Conservation (phyloP, 2,797 vertebrate species). For the Cetoscarus ocellatus region DNA sequence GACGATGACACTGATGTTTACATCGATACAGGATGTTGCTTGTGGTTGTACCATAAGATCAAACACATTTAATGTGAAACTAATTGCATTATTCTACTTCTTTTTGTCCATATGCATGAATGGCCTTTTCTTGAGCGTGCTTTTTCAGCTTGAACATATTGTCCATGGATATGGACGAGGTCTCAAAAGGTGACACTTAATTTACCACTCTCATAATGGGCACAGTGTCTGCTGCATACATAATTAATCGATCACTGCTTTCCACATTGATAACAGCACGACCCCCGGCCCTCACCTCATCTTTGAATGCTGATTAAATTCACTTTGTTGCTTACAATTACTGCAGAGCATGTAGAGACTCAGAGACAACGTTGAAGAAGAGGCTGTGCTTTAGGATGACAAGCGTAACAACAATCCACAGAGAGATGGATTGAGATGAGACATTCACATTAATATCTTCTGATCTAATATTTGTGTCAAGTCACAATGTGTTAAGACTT, state of each 20-base stretch:
- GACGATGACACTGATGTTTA: no score
- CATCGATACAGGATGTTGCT: no score
- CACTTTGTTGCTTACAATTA: conserved; percentile 29
- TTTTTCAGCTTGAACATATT: conserved; percentile 39
- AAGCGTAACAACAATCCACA: not conserved
- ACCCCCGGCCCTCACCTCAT: conserved; percentile 44
- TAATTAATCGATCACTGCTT: conserved; percentile 74
- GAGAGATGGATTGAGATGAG: no score
- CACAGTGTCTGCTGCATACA: conserved; percentile 71
- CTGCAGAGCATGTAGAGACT: conserved; percentile 15
- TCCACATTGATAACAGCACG: conserved; percentile 56
- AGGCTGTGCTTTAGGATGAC: conserved; percentile 2
- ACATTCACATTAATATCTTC: no score
- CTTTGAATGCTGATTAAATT: conserved; percentile 51
- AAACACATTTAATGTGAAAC: conserved; percentile 20
- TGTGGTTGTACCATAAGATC: no score
- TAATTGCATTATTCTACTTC: conserved; percentile 23
- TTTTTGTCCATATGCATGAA: conserved; percentile 43
- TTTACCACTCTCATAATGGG: conserved; percentile 70
- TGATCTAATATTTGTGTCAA: no score
- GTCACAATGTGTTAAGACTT: no score
- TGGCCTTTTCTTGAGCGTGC: conserved; percentile 45
- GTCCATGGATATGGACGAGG: conserved; percentile 40
- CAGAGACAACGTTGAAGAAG: not conserved
- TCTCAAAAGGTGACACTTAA: conserved; percentile 68